Evolutionary conservation across 2,797 vertebrate species (phyloP).

Genomic region (Neopelma chrysocephalum): DNA sequence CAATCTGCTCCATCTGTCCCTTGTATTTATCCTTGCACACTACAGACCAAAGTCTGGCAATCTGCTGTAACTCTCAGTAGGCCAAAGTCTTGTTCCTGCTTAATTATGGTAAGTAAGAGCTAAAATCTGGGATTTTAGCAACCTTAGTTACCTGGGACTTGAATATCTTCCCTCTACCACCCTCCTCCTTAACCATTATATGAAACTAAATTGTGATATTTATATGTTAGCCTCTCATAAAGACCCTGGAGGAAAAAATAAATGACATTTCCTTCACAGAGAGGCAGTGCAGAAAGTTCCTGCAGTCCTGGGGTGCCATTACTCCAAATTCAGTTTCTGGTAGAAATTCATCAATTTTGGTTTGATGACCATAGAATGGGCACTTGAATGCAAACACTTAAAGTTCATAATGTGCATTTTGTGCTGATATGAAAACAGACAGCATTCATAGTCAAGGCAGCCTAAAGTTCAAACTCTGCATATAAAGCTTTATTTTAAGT

Average conservation of each 20-base stretch:
- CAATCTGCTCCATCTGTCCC: background rate
- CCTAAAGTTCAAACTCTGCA: background rate
- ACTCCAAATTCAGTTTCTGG: conserved; percentile 11
- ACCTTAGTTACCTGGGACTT: background rate
- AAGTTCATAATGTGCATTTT: background rate
- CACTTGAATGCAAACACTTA: background rate
- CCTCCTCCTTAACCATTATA: background rate
- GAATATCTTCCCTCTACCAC: background rate
- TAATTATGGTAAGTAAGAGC: background rate
- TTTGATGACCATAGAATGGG: background rate
- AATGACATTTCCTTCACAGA: background rate
- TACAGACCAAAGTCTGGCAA: background rate
- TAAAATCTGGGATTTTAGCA: background rate
- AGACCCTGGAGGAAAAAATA: background rate
- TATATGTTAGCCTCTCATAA: background rate
- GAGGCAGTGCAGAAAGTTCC: background rate
- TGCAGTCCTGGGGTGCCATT: background rate
- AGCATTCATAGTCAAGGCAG: background rate
- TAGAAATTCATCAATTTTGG: background rate
- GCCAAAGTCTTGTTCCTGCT: background rate
- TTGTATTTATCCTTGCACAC: background rate
- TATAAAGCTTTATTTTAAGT: background rate
- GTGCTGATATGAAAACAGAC: background rate
- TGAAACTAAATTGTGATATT: background rate
- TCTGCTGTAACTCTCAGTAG: background rate